Percentiles rank a stretch among this genome's conserved stretches.
These are phyloP conservation scores for Brachypteracias leptosomus DNA, from an alignment of 2,113 vertebrate genomes.

Conservation along the genomic window DNA sequence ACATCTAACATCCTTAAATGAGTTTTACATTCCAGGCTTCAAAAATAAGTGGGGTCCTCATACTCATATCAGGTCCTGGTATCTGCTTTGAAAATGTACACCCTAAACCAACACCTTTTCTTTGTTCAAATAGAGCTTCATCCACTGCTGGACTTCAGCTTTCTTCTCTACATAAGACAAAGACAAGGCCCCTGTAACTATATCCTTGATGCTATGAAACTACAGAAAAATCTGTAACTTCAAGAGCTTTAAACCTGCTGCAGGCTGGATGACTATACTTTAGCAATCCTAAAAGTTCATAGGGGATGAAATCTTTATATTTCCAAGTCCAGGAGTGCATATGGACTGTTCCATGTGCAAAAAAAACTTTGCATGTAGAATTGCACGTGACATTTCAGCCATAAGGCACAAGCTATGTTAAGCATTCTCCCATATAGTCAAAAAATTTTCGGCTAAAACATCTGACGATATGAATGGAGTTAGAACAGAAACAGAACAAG, in stretches of 20 bases:
- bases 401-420: neutral
- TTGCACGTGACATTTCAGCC: neutral
- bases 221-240: neutral
- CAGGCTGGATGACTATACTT: neutral
- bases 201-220: fast-evolving
- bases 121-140: neutral
- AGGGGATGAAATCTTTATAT: neutral
- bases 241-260: neutral
- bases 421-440: neutral
- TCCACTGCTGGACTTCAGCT: neutral
- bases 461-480: neutral
- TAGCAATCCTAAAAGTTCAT: neutral
- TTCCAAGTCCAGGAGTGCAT: neutral
- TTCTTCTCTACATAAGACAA: neutral
- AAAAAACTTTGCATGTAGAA: neutral
- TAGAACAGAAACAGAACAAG: neutral
- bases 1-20: neutral
- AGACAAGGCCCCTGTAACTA: neutral
- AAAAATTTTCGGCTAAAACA: neutral
- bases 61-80: neutral
- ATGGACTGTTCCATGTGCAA: neutral
- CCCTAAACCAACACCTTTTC: neutral
- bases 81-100: neutral
- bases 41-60: neutral
- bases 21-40: neutral